These are phyloP conservation scores for Fulica atra DNA, from an alignment of 2,113 vertebrate genomes.

Conservation along the genomic window DNA sequence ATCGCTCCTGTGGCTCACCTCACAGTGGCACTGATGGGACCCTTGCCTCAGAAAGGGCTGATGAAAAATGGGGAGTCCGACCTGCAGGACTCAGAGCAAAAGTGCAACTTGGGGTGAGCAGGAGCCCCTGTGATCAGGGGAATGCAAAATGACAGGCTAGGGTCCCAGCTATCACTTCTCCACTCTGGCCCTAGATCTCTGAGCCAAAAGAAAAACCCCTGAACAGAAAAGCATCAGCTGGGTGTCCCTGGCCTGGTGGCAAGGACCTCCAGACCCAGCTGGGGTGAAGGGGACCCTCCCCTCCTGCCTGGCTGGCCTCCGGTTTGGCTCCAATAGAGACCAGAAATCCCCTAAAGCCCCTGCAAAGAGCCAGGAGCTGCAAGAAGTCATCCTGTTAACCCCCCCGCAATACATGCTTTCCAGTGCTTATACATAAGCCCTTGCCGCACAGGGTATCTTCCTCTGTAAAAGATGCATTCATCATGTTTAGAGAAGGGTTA, in stretches of 20 bases:
- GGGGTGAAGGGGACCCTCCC: neutral
- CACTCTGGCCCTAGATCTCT: neutral
- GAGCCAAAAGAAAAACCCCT: neutral
- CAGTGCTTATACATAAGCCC: neutral
- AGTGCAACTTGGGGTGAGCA: neutral
- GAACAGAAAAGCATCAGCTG: neutral
- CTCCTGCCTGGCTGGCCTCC: neutral
- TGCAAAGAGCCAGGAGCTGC: neutral
- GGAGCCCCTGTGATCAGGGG: neutral
- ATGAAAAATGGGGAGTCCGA: neutral
- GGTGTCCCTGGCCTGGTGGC: accelerated
- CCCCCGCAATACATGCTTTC: neutral
- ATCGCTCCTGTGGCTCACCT: neutral
- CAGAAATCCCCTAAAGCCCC: neutral
- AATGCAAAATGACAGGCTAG: neutral
- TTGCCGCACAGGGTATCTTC: conserved; percentile 65
- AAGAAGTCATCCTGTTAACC: neutral
- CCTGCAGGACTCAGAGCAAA: neutral
- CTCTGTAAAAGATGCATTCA: conserved; percentile 78
- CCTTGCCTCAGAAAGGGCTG: neutral
- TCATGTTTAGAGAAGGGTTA: conserved; percentile 86
- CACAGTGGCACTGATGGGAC: accelerated
- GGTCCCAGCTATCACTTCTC: neutral
- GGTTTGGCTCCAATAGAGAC: neutral
- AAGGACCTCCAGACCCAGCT: neutral